Evolutionary conservation across 2,888 invertebrate genomes (phyloP), one percentile per base, ranked within the genome.

Genomic region (Chloromyia formosa): DNA sequence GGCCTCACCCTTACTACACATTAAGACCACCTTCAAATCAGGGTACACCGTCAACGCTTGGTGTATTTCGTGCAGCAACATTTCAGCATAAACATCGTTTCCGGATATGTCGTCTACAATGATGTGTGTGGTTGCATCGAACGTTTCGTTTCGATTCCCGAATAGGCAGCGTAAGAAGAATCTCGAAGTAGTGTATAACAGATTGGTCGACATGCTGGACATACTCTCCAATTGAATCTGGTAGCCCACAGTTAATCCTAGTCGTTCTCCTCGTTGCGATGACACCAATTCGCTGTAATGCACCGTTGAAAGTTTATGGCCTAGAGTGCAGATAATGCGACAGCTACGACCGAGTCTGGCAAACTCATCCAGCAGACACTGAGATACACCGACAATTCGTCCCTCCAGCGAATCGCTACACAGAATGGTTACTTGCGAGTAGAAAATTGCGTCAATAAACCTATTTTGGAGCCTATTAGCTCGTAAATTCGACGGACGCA

Each of bases 91-190:
- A 81, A 93, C 90, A 84, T 97, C 95, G 0, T 97, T 88, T 83
- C 97, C 95, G 84, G 98, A 97, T 20, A 97, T 92, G 85, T 98
- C 97, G 84, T 97, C 97, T 81, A 97, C 89, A 75, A 94, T 90
- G 45, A 94, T 87, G 84, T 97, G 97, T 0, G 95, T 94, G 40
- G 82, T 79, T 54, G 80, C 78, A 0, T 78, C 78, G 76, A 82
- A 81, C 20, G 81, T 78, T 3, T 80, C 79, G 12, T 77, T 84
- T 5, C 92, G 92, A 0, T 93, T 93, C 0, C 90, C 90, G 92
- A 97, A 95, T 73, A 98, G 87, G 0, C 95, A 96, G 68, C 97
- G 87, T 72, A 98, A 87, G 14, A 82, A 77, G 72, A 81, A 82
- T 64, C 79, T 77, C 5, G 80, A 79, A 1, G 83, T 82, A 1